A percentile compares a stretch with the other conserved stretches of the same genome.
Evolutionary conservation across 2,888 invertebrate genomes (phyloP).

Genomic region (Phorcus lineatus): DNA sequence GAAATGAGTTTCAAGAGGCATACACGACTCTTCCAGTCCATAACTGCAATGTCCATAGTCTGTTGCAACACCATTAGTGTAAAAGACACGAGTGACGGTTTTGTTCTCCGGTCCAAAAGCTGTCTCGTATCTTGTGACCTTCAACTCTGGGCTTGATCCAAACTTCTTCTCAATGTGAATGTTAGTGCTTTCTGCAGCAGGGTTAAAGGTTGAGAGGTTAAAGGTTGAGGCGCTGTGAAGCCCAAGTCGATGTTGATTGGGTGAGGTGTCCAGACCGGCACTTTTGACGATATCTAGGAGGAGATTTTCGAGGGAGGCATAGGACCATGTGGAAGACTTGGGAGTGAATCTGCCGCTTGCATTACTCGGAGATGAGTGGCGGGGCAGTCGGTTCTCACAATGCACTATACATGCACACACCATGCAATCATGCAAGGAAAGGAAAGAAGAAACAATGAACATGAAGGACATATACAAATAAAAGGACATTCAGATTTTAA

Average conservation of each 20-base stretch:
- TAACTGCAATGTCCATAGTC: constrained; percentile 55
- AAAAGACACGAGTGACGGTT: constrained; percentile 67
- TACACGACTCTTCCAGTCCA: constrained; percentile 41
- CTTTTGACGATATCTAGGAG: constrained; percentile 58
- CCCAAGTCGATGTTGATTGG: constrained; percentile 31
- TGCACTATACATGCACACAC: constrained; percentile 31
- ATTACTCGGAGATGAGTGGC: constrained; percentile 41
- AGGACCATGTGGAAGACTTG: constrained; percentile 51
- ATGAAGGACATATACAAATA: background rate
- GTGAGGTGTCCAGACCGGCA: constrained; percentile 46
- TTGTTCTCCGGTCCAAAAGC: constrained; percentile 69
- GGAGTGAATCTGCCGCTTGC: constrained; percentile 29
- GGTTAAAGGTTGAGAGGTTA: constrained; percentile 49
- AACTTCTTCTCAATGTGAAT: constrained; percentile 37
- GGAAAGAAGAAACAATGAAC: background rate
- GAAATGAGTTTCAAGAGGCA: constrained; percentile 63
- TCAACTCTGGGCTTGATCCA: constrained; percentile 46
- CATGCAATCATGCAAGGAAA: constrained; percentile 13
- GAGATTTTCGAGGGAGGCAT: constrained; percentile 71
- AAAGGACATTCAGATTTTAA: background rate
- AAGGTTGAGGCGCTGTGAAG: constrained; percentile 11
- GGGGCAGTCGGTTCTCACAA: constrained; percentile 41
- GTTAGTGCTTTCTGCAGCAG: constrained; percentile 39
- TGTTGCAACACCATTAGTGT: constrained; percentile 60
- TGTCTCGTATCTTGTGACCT: constrained; percentile 64